A percentile compares a stretch with the other conserved stretches of the same genome.
phyloP scores from a whole-genome alignment of 2,888 invertebrate genomes.

The Masnerella sp. region DNA sequence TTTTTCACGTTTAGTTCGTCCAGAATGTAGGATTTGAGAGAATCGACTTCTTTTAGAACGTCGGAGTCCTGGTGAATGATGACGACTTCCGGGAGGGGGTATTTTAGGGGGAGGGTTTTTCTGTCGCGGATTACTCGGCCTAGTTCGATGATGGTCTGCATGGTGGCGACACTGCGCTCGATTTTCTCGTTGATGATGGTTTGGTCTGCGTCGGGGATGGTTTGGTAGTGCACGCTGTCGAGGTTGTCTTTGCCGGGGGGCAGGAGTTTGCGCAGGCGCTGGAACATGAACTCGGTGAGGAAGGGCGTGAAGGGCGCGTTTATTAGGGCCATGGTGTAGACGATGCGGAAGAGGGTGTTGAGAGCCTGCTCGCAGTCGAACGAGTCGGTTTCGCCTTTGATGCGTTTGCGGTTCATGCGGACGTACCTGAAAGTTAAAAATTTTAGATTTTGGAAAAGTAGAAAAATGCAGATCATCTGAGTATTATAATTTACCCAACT shows the following conservation, averaged over 20 bases:
- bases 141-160: conserved; percentile 97
- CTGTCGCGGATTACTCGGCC: conserved; percentile 95
- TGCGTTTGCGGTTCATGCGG: conserved; percentile 94
- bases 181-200: conserved; percentile 89
- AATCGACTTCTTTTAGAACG: conserved; percentile 87
- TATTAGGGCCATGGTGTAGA: conserved; percentile 92
- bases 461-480: too few relatives aligned
- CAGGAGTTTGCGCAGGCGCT: conserved; percentile 86
- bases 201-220: conserved; percentile 87
- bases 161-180: conserved; percentile 92
- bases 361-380: conserved; percentile 91
- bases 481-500: too few relatives aligned
- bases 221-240: conserved; percentile 94
- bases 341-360: conserved; percentile 91
- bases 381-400: conserved; percentile 93
- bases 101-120: conserved; percentile 95
- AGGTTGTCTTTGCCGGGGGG: conserved; percentile 78
- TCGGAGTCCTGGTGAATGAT: conserved; percentile 91
- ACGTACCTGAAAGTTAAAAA: conserved; percentile 82
- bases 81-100: conserved; percentile 97
- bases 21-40: conserved; percentile 90
- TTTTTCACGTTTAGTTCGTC: conserved; percentile 95
- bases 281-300: conserved; percentile 96
- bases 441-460: neutral
- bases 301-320: conserved; percentile 99